Evolutionary conservation across 1,140 invertebrate species (phyloP), one percentile per base, ranked within the genome.

Genomic region (Drosophila carrolli): DNA sequence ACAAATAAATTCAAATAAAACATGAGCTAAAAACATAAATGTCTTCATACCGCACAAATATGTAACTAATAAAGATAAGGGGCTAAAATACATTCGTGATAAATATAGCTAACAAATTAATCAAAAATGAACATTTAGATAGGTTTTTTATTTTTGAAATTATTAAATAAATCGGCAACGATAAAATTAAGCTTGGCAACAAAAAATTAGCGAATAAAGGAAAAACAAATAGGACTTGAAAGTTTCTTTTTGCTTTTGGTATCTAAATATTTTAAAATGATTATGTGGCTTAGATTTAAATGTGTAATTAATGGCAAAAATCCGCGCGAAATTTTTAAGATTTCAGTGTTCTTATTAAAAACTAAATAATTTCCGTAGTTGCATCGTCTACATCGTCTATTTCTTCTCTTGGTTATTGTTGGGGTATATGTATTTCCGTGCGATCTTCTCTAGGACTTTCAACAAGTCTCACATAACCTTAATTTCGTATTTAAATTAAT

Each of bases 1-100:
- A 78, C 62, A 76, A 88, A 88, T 86, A 86, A 88, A 86, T 86
- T 86, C 79, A 86, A 86, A 86, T 86, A 88, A 86, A 86, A 88
- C 82, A 83, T 82, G 83, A 86, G 82, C 70, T 88, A 86, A 81
- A 78, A 75, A 75, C 67, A 77, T 74, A 66, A 56, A 66, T 88
- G 84, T 83, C 75, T 86, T 86, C 74, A 71, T 78, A 65, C 58
- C 78, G 78, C 81, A 75, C 67, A 71, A 66, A 35, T 80, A 56
- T 58, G 61, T 44, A 75, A 81, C 78, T 80, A 68, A 73, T 63
- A 50, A 67, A 62, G 41, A 74, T 38, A 57, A 48, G 35, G 11
- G 61, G 43, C 63, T 46, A 35, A 54, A 62, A 54, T 50, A 40
- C 38, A 43, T 19, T 62, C 48, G 48, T 53, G 23, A 54, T 55